These are phyloP conservation scores for Catalaphyllia jardinei DNA, from an alignment of 64 coral and sea anemone genomes.

Conservation along the genomic window DNA sequence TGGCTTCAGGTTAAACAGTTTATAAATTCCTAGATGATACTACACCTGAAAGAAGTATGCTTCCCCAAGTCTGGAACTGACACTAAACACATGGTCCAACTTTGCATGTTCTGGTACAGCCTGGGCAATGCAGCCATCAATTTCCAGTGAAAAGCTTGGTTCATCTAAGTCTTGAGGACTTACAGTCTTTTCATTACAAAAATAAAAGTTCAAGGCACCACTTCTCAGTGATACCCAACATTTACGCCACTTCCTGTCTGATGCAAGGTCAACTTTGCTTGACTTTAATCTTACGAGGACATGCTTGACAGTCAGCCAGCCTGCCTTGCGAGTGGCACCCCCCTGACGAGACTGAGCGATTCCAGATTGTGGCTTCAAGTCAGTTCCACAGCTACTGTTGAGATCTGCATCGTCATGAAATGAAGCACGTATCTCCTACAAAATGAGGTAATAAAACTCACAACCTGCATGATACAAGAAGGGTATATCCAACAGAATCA, in stretches of 20 bases:
- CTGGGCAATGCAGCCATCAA: conserved; percentile 91
- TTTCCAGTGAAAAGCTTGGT: conserved; percentile 75
- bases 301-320: conserved; percentile 86
- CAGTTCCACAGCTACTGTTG: conserved; percentile 75
- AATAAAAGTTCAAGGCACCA: conserved; percentile 84
- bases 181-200: conserved; percentile 96
- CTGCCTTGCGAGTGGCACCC: conserved; percentile 87
- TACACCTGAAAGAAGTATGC: conserved; percentile 91
- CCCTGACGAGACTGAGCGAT: conserved; percentile 89
- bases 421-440: conserved; percentile 61
- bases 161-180: conserved; percentile 90
- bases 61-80: conserved; percentile 95
- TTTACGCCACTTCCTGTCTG: conserved; percentile 95
- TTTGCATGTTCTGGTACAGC: conserved; percentile 98
- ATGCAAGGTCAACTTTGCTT: conserved; percentile 80
- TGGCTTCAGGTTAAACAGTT: no score
- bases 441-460: neutral
- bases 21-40: no score
- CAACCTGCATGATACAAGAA: neutral
- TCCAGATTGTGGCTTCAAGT: conserved; percentile 84
- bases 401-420: conserved; percentile 74
- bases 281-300: conserved; percentile 82
- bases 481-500: neutral
- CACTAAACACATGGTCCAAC: conserved; percentile 94
- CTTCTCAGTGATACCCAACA: conserved; percentile 94